Base-by-base conservation (phyloP, 2,113 vertebrate species). In the Ctenomys sociabilis region DNA sequence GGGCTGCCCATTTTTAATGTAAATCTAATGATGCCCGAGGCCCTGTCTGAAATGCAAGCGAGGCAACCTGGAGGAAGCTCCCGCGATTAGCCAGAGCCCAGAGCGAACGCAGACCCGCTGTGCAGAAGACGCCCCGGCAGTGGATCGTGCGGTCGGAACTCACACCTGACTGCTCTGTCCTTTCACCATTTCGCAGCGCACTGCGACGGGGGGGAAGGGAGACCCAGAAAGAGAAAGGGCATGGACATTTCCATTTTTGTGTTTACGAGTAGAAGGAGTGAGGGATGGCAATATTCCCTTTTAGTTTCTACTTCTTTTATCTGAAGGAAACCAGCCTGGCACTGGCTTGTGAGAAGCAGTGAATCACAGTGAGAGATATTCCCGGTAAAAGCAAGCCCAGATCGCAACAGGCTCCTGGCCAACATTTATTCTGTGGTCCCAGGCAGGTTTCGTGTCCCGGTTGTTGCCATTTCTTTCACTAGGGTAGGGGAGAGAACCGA, bases 11-110 rank as follows among this genome's bases (percentile, higher is more conserved):
- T 72, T 86, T 80, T 43, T 83, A 85, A 75, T 88, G 94, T 96
- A 97, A 96, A 96, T 94, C 93, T 81, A 90, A 75, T 64, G 96
- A 94, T 85, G 72, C 59, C 75, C 90, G 57, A 72, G 86, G 75
- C 89, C 73, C 66, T 70, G 73, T 72, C 90, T 72, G 95, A 95
- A 90, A 95, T 93, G 4, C 2, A 80, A 85, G 96, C 85, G 49
- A 94, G 96, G 88, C n/a, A 83, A 90, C 30, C 93, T 86, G 59
- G 52, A 93, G 88, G 54, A 70, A 73, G 70, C 54, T 19, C 52
- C 43, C 2, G 21, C 32, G 6, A 21, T 91, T n/a, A 75, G 95
- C 92, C 66, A 40, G 22, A 95, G 80, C 95, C 92, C 66, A 40
- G 22, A 95, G 80, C 95, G 73, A 72, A 75, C 73, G 75, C 88